Evolutionary conservation across 2,888 invertebrate genomes (phyloP).

Genomic region (Papilio gigon): DNA sequence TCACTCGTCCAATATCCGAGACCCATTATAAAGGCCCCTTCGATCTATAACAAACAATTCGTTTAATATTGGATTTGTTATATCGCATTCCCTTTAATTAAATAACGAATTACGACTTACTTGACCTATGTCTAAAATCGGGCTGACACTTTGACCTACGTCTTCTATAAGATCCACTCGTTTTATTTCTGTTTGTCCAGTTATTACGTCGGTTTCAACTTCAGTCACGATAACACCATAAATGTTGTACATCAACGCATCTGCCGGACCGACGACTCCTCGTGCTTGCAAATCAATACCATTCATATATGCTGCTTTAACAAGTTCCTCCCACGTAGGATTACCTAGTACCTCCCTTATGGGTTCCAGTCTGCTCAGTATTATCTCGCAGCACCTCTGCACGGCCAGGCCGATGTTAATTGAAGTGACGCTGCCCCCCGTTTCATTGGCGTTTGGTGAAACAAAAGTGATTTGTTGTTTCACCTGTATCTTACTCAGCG

Average conservation of each 20-base stretch:
- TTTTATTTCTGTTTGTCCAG: slow-evolving; percentile 83
- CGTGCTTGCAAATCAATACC: slow-evolving; percentile 56
- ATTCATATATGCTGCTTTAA: slow-evolving; percentile 64
- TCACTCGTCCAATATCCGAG: slow-evolving; percentile 88
- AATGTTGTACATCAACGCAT: slow-evolving; percentile 55
- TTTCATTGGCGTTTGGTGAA: slow-evolving; percentile 83
- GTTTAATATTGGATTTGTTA: not conserved
- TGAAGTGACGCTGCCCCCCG: slow-evolving; percentile 86
- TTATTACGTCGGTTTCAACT: slow-evolving; percentile 87
- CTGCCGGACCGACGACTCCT: slow-evolving; percentile 47
- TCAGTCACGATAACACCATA: slow-evolving; percentile 84
- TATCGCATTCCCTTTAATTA: not conserved
- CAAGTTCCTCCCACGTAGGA: slow-evolving; percentile 75
- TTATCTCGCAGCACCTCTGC: slow-evolving; percentile 71
- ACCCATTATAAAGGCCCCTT: slow-evolving; percentile 89
- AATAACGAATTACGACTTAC: slow-evolving; percentile 49
- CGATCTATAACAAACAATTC: slow-evolving; percentile 61
- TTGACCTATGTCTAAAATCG: slow-evolving; percentile 85
- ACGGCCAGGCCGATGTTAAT: slow-evolving; percentile 83
- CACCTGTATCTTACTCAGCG: slow-evolving; percentile 84
- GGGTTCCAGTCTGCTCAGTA: slow-evolving; percentile 70
- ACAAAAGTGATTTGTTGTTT: slow-evolving; percentile 84
- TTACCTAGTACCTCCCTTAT: slow-evolving; percentile 61
- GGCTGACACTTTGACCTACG: slow-evolving; percentile 84
- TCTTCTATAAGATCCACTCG: slow-evolving; percentile 85